These are phyloP conservation scores for Cephus spinipes DNA, from an alignment of 2,888 invertebrate genomes.

Conservation along the genomic window DNA sequence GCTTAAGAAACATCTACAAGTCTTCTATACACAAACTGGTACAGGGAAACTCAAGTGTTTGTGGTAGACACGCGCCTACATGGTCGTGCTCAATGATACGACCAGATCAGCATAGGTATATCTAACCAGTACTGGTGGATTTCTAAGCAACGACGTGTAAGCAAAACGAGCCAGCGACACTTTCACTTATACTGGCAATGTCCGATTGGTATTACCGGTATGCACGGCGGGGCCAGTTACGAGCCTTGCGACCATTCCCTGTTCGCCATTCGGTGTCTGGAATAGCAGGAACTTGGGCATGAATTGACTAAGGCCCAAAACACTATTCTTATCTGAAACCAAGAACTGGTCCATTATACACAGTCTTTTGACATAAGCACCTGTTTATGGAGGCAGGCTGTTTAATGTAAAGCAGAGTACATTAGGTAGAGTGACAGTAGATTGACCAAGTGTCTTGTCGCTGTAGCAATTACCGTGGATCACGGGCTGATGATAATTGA, in stretches of 20 bases:
- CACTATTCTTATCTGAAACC: not conserved
- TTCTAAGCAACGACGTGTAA: slow-evolving; percentile 23
- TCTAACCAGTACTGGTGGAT: slow-evolving; percentile 4
- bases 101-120: not conserved
- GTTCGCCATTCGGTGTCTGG: not conserved
- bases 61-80: slow-evolving; percentile 12
- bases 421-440: not conserved
- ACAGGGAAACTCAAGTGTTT: slow-evolving; percentile 5
- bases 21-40: not conserved
- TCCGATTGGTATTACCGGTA: slow-evolving; percentile 1
- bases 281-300: not conserved
- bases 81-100: not conserved
- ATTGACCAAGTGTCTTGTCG: not conserved
- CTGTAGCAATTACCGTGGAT: not conserved
- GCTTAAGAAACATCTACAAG: not conserved
- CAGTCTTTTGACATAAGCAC: not conserved
- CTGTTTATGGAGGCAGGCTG: not conserved
- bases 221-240: slow-evolving; percentile 10
- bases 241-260: slow-evolving; percentile 3
- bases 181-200: slow-evolving; percentile 33
- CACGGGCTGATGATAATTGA: not conserved
- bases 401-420: not conserved
- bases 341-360: not conserved
- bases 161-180: slow-evolving; percentile 36
- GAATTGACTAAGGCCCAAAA: not conserved